Evolutionary conservation across 2,113 vertebrate genomes (phyloP).

Genomic region (Clarias gariepinus): DNA sequence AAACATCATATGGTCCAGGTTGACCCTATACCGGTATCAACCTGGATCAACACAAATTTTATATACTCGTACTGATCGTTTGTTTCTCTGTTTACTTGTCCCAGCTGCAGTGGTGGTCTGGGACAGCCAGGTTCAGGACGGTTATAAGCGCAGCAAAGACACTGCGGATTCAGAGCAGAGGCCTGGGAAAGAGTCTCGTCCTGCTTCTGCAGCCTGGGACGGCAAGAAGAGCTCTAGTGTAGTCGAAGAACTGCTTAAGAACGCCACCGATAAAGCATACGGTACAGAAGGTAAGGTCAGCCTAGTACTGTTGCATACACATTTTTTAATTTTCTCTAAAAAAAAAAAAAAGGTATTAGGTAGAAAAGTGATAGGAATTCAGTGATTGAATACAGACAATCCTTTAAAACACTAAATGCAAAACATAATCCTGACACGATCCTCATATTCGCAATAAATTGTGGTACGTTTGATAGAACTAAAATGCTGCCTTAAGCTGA

Average conservation of each 20-base stretch:
- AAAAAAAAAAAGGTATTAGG: not conserved
- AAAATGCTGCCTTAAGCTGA: not conserved
- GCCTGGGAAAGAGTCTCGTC: not conserved
- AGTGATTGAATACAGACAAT: not conserved
- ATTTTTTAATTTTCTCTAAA: not conserved
- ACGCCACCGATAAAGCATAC: slow-evolving; percentile 84
- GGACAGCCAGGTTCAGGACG: slow-evolving; percentile 62
- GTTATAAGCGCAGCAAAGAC: slow-evolving; percentile 53
- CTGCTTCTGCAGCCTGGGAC: slow-evolving; percentile 52
- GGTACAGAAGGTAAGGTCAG: slow-evolving; percentile 79
- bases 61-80: not conserved
- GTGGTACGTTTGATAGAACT: not conserved
- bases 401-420: not conserved
- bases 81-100: not conserved
- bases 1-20: no score
- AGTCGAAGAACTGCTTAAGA: slow-evolving; percentile 80
- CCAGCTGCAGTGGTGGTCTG: slow-evolving; percentile 53
- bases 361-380: not conserved
- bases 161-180: not conserved
- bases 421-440: not conserved
- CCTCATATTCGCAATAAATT: not conserved
- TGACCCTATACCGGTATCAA: no score
- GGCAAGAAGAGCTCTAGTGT: slow-evolving; percentile 64
- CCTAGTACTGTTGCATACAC: not conserved
- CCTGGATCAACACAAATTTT: no score